Conservation (phyloP, 2,797 vertebrate genomes). For the Pseudotriccus pelzelni region DNA sequence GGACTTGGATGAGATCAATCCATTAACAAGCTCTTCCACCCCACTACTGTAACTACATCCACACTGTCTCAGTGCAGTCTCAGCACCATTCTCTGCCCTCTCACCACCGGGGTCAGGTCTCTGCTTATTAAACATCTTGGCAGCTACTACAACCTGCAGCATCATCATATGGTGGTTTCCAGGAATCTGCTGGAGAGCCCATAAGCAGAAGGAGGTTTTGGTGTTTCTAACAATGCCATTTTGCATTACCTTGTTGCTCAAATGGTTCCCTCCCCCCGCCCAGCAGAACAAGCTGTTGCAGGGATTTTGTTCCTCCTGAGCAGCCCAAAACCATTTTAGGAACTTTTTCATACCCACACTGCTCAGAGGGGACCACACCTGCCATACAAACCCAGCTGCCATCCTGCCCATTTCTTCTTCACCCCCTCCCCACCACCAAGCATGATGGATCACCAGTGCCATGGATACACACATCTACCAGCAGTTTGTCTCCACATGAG, state of each 20-base stretch:
- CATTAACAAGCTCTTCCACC: conserved; percentile 17
- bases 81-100: background rate
- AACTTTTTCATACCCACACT: background rate
- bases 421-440: accelerated
- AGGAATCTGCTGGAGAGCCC: background rate
- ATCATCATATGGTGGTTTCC: background rate
- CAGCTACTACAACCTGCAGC: background rate
- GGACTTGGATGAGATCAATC: conserved; percentile 34
- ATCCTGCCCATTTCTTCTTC: background rate
- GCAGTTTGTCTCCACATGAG: background rate
- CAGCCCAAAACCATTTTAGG: background rate
- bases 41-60: background rate
- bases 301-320: background rate
- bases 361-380: background rate
- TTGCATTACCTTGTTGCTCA: background rate
- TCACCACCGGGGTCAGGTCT: background rate
- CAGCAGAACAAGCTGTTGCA: background rate
- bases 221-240: background rate
- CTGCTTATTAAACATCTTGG: conserved; percentile 11
- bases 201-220: background rate
- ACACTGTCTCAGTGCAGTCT: background rate
- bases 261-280: background rate
- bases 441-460: too few relatives aligned
- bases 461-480: background rate
- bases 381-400: background rate